A percentile compares a stretch with the other conserved stretches of the same genome.
Conservation (phyloP, 2,797 vertebrate species). For the Hoplostethus atlanticus region DNA sequence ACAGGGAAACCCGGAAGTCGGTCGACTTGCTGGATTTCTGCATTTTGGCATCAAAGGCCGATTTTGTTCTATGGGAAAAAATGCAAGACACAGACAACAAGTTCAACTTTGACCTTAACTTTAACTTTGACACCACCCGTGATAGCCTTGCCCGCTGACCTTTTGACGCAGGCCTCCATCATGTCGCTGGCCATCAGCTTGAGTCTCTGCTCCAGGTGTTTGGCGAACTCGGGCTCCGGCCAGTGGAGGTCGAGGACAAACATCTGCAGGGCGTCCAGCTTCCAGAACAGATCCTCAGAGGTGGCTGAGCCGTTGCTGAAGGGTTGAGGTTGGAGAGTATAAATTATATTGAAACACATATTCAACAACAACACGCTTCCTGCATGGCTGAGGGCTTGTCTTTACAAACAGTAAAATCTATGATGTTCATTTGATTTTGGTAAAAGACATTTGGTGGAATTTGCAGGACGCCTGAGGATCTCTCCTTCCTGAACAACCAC, state of each 20-base stretch:
- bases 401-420: no score
- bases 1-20: conserved; percentile 88
- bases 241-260: conserved; percentile 96
- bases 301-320: conserved; percentile 93
- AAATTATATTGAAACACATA: not conserved
- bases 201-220: conserved; percentile 96
- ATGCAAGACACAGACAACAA: no score
- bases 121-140: no score
- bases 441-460: no score
- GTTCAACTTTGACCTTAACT: no score
- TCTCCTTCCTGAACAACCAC: no score
- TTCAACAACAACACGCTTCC: not conserved
- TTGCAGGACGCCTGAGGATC: no score
- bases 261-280: conserved; percentile 96
- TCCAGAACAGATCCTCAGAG: conserved; percentile 98
- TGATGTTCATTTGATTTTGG: no score
- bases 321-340: conserved; percentile 24
- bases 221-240: conserved; percentile 97
- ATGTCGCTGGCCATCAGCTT: conserved; percentile 99
- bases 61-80: conserved; percentile 89
- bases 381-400: no score
- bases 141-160: conserved; percentile 78
- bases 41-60: conserved; percentile 93
- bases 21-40: conserved; percentile 92
- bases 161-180: conserved; percentile 98